Evolutionary conservation across 1,140 invertebrate genomes (phyloP), one percentile per base, ranked within the genome.

Genomic region (Mizuhopecten yessoensis): DNA sequence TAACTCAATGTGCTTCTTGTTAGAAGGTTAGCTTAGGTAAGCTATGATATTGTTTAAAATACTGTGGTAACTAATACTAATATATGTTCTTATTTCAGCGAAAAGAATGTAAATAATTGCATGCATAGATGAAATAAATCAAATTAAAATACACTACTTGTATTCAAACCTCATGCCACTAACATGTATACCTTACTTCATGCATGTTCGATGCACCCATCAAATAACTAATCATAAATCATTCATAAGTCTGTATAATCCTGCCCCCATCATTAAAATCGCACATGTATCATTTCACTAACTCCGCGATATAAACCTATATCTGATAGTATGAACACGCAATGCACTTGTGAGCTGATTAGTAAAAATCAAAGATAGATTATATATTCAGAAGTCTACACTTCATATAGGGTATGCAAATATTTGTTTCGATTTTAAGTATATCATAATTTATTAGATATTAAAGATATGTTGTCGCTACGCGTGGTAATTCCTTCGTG

Each of bases 91-190:
- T 29, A 75, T 75, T 75, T 75, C 57, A 75, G 57, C 57, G 29
- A 75, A 75, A 75, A n/a, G 57, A 75, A 75, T 75, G 57, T 75
- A 75, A 75, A 75, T 75, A 75, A 75, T 75, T 75, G 57, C 57
- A 75, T 75, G 57, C 9, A 75, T 75, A 75, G 57, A 75, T 39
- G 13, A 39, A 39, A 39, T 3, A 29, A 7, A 75, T 29, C n/a
- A 75, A 75, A 29, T 75, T 5, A 29, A n/a, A 29, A n/a, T 75
- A 75, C 57, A 75, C 57, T 75, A 0, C n/a, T 17, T 75, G 57
- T 75, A 75, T 75, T 75, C 57, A 29, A 29, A 75, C 23, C 17
- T 75, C 57, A 75, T 75, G 29, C 57, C 57, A 75, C 57, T 75
- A n/a, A 75, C 57, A 75, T 75, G 17, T n/a, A 75, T 75, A 29